Conservation (phyloP, 2,797 vertebrate species). For the Bradypodion pumilum region DNA sequence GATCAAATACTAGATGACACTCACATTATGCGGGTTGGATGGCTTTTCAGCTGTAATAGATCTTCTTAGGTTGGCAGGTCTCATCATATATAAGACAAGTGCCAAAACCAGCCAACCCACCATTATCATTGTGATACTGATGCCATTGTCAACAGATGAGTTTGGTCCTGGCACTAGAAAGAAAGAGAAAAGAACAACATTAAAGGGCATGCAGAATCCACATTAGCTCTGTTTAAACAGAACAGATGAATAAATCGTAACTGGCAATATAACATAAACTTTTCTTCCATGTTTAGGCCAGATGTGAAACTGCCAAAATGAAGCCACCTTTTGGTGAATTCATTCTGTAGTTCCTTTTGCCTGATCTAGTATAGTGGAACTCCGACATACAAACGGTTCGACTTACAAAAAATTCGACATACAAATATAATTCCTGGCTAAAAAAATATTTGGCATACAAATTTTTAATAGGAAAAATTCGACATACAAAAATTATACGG, state of each 20-base stretch:
- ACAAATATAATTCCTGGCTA: no score
- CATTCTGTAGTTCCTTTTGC: no score
- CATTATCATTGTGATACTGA: slow-evolving; percentile 90
- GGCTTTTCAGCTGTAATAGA: slow-evolving; percentile 81
- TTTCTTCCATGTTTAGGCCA: no score
- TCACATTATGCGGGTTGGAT: slow-evolving; percentile 84
- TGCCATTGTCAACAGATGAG: slow-evolving; percentile 77
- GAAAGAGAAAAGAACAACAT: slow-evolving; percentile 38
- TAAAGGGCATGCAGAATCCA: slow-evolving; percentile 10
- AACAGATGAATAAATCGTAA: slow-evolving; percentile 16
- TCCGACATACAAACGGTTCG: no score
- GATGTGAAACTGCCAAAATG: no score
- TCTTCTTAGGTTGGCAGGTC: slow-evolving; percentile 89
- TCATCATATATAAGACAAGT: slow-evolving; percentile 89
- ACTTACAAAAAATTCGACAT: no score
- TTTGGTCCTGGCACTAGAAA: slow-evolving; percentile 90
- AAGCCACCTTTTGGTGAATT: no score
- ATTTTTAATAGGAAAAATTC: no score
- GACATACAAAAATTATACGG: no score
- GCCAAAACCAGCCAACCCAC: slow-evolving; percentile 93
- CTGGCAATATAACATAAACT: neutral
- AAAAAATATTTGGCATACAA: no score
- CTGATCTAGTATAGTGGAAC: no score
- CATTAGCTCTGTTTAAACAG: slow-evolving; percentile 18
- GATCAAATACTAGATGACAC: slow-evolving; percentile 58